Conservation (phyloP, 2,113 vertebrate genomes). For the Physeter macrocephalus region DNA sequence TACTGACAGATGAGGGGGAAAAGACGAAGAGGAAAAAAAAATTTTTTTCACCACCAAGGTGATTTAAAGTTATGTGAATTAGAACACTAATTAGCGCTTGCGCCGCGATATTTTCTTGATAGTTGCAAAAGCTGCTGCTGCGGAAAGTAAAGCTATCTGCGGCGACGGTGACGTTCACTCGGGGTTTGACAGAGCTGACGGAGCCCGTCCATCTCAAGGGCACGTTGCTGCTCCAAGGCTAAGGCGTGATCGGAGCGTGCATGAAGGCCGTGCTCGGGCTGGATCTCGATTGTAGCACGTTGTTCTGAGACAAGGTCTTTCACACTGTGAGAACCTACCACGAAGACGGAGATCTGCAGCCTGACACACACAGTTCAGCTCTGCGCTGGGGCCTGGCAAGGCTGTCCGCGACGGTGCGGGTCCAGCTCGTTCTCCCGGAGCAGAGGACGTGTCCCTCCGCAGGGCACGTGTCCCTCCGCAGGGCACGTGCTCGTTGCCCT, state of each 20-base stretch:
- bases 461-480: not conserved
- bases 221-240: conserved; percentile 59
- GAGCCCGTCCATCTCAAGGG: conserved; percentile 70
- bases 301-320: conserved; percentile 24
- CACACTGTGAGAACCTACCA: not conserved
- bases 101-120: conserved; percentile 65
- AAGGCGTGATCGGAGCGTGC: conserved; percentile 50
- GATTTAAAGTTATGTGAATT: conserved; percentile 71
- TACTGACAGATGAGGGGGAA: conserved; percentile 59
- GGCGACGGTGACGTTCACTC: conserved; percentile 53
- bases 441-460: not conserved
- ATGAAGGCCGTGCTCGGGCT: conserved; percentile 9
- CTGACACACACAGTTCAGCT: not conserved
- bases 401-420: not conserved
- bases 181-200: conserved; percentile 66
- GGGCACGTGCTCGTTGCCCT: not conserved
- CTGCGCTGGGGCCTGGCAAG: not conserved
- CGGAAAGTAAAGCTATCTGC: conserved; percentile 65
- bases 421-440: not conserved
- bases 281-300: conserved; percentile 36
- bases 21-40: not conserved
- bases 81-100: conserved; percentile 77
- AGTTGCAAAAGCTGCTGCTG: conserved; percentile 37
- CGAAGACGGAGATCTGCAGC: not conserved
- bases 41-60: conserved; percentile 64